Percentiles rank a stretch among this genome's conserved stretches.
phyloP scores from a whole-genome alignment of 1,140 invertebrate species.

The Trichonephila clavipes region DNA sequence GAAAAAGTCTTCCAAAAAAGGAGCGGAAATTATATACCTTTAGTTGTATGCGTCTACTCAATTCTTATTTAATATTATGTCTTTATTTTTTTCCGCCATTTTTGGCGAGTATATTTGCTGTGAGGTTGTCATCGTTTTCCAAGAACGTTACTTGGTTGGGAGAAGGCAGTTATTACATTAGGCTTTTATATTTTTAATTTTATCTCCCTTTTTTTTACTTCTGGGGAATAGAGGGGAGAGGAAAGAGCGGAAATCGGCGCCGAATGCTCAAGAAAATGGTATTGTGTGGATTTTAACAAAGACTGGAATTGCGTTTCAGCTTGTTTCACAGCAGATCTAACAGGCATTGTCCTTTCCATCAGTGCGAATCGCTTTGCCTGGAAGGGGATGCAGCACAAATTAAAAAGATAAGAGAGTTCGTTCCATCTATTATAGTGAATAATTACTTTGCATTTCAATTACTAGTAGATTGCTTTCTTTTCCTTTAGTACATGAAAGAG shows the following conservation, averaged over 20 bases:
- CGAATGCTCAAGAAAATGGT: slow-evolving; percentile 73
- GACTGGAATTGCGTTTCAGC: slow-evolving; percentile 35
- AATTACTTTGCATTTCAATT: background rate
- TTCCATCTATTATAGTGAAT: background rate
- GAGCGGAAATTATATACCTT: slow-evolving; percentile 72
- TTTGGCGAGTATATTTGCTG: slow-evolving; percentile 4
- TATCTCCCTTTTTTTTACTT: background rate
- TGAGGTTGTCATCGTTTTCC: slow-evolving; percentile 65
- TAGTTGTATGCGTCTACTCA: slow-evolving; percentile 42
- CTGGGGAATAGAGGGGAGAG: background rate
- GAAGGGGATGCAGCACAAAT: background rate
- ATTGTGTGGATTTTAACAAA: slow-evolving; percentile 71
- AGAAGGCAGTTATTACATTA: slow-evolving; percentile 68
- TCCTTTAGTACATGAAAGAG: no score
- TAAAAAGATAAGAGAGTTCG: background rate
- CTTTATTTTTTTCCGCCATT: slow-evolving; percentile 1
- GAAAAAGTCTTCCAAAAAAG: slow-evolving; percentile 6
- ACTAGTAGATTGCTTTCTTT: no score
- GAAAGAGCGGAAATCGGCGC: slow-evolving; percentile 63
- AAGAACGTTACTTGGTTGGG: background rate
- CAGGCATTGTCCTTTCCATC: slow-evolving; percentile 57
- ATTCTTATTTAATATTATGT: slow-evolving; percentile 71
- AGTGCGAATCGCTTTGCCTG: background rate
- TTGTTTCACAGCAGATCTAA: slow-evolving; percentile 61
- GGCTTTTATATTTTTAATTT: slow-evolving; percentile 74